Conservation (phyloP, 2,888 invertebrate species). For the Smittia aterrima region DNA sequence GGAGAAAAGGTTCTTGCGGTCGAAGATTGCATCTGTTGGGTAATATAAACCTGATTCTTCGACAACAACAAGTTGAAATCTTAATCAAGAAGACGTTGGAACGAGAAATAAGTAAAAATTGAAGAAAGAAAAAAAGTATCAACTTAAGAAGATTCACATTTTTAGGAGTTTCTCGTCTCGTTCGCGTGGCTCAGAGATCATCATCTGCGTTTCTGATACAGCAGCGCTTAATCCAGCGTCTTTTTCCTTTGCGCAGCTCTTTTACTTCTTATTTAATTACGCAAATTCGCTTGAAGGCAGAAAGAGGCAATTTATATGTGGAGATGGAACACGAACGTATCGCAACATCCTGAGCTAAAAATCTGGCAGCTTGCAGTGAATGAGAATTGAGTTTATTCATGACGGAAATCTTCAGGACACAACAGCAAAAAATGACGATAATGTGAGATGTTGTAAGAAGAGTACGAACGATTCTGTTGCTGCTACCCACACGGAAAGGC, state of each 20-base stretch:
- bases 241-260: neutral
- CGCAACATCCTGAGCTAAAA: neutral
- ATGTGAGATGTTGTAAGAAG: neutral
- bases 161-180: constrained; percentile 11
- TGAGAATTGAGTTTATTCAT: neutral
- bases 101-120: constrained; percentile 4
- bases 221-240: neutral
- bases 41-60: constrained; percentile 38
- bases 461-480: neutral
- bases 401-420: constrained; percentile 20
- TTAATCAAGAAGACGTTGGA: constrained; percentile 25
- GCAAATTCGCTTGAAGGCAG: neutral
- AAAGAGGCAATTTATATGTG: neutral
- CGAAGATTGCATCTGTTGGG: constrained; percentile 36
- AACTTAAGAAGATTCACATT: neutral
- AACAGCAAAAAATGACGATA: neutral
- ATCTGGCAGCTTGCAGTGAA: neutral
- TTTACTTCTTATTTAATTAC: neutral
- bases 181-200: constrained; percentile 30
- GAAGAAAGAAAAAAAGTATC: constrained; percentile 3
- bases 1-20: neutral
- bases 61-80: constrained; percentile 28
- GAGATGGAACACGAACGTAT: constrained; percentile 12
- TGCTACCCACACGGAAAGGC: neutral
- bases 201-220: neutral